These are phyloP conservation scores for Tauraco hartlaubi DNA, from an alignment of 2,797 vertebrate genomes.

Conservation along the genomic window DNA sequence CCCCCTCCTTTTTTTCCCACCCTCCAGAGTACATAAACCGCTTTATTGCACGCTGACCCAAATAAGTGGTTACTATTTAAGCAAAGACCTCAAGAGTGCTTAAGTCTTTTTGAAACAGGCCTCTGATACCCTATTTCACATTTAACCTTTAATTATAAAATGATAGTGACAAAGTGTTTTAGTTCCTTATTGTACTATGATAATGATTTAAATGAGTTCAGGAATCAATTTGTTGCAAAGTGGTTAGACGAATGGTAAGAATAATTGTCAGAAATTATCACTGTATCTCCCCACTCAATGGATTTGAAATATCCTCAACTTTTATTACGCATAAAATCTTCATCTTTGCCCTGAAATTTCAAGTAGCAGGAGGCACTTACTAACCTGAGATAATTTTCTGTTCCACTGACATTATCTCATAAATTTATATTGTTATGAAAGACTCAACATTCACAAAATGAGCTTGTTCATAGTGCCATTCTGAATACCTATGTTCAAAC, in stretches of 20 bases:
- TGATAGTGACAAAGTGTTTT: neutral
- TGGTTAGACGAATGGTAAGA: neutral
- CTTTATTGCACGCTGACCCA: neutral
- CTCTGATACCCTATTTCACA: neutral
- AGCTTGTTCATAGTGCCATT: neutral
- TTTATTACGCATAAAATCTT: neutral
- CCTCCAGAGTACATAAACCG: neutral
- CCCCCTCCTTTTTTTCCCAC: no score
- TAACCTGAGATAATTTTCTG: slow-evolving; percentile 8
- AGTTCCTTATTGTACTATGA: neutral
- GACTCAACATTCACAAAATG: neutral
- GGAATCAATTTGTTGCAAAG: neutral
- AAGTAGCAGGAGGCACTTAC: neutral
- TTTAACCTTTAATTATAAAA: neutral
- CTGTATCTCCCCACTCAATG: neutral
- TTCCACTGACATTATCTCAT: neutral
- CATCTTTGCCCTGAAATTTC: slow-evolving; percentile 15
- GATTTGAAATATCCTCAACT: neutral
- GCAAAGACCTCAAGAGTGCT: neutral
- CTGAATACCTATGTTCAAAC: neutral
- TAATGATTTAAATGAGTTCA: neutral
- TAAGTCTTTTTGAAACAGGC: neutral
- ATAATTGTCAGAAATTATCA: neutral
- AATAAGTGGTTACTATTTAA: neutral
- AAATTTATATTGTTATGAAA: neutral